Evolutionary conservation across 2,113 vertebrate genomes (phyloP).

Genomic region (Laticauda colubrina): DNA sequence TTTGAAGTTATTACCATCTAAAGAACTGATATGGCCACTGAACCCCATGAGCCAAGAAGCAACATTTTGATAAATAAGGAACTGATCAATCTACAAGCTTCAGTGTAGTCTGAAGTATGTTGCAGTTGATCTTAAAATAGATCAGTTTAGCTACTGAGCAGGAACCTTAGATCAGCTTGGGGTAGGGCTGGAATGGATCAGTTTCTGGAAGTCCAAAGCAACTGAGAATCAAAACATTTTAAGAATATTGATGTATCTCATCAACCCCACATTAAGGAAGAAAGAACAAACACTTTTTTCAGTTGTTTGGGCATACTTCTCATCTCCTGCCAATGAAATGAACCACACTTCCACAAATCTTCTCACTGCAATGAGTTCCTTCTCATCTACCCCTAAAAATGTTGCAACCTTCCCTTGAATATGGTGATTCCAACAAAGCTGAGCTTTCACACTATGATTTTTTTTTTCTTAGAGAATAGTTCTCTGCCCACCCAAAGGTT

Average conservation of each 20-base stretch:
- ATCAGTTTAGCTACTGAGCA: not conserved
- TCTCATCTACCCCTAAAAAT: not conserved
- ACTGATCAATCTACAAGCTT: not conserved
- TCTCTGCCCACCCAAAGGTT: not conserved
- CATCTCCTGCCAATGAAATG: not conserved
- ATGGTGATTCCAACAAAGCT: not conserved
- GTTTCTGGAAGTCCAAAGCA: not conserved
- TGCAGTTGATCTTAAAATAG: not conserved
- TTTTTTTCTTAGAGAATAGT: not conserved
- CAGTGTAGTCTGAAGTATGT: not conserved
- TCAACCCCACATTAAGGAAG: slow-evolving; percentile 16
- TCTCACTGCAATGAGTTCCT: not conserved
- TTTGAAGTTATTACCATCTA: not conserved
- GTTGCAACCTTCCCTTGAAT: not conserved
- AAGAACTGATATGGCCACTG: not conserved
- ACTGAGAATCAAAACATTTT: slow-evolving; percentile 15
- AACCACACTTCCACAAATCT: not conserved
- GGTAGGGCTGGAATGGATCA: not conserved
- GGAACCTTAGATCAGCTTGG: not conserved
- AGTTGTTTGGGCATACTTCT: not conserved
- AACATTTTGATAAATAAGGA: not conserved
- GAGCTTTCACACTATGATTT: not conserved
- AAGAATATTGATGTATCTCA: slow-evolving; percentile 3
- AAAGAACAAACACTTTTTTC: slow-evolving; percentile 14
- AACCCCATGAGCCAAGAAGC: not conserved